Conservation (phyloP, 2,888 invertebrate species). For the Caenorhabditis uteleia region DNA sequence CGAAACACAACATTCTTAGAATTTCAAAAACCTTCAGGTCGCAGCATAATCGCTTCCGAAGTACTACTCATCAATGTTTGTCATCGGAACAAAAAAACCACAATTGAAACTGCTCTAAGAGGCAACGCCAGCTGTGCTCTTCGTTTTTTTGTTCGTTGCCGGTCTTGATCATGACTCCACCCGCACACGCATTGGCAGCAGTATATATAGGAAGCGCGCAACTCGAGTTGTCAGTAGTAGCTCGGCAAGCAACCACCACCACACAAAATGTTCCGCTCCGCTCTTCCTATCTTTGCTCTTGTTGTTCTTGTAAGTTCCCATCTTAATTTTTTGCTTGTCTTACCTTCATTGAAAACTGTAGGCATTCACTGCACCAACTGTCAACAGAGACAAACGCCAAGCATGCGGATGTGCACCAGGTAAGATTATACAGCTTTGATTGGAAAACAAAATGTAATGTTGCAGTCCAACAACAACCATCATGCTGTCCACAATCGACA, state of each 20-base stretch:
- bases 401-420: constrained; percentile 36
- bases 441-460: background rate
- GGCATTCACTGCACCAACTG: constrained; percentile 45
- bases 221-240: constrained; percentile 41
- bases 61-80: no score
- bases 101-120: no score
- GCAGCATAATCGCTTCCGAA: no score
- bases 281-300: constrained; percentile 27
- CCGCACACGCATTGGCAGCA: constrained; percentile 9
- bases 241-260: constrained; percentile 17
- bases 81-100: no score
- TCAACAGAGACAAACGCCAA: constrained; percentile 47
- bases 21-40: no score
- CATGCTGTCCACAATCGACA: constrained; percentile 25
- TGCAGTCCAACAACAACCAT: constrained; percentile 23
- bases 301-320: constrained; percentile 29
- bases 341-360: constrained; percentile 5
- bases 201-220: constrained; percentile 35
- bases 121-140: constrained; percentile 28
- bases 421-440: background rate
- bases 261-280: constrained; percentile 34
- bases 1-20: no score
- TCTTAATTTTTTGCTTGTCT: background rate
- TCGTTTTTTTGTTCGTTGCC: constrained; percentile 35
- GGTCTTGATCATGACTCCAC: constrained; percentile 40